Evolutionary conservation across 2,888 invertebrate genomes (phyloP), one percentile per base, ranked within the genome.

Genomic region (Hyalella azteca): DNA sequence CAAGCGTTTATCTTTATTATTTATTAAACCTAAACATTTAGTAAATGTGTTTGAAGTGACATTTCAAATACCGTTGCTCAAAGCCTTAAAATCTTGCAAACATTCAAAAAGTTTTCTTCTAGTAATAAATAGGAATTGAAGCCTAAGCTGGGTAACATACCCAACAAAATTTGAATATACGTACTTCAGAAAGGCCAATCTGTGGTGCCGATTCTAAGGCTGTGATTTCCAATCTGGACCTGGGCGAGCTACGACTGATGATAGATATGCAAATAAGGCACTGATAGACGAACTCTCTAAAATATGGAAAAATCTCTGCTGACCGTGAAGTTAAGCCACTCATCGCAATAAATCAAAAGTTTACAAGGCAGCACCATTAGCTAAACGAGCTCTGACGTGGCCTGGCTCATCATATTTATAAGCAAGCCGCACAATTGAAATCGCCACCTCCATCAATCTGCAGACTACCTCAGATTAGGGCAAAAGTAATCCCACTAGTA

Each of bases 391-490:
- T 66, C 32, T 19, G 66, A 66, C 66, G 19, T 36, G 39, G 39
- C 7, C 36, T 36, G 36, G 66, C n/a, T n/a, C 54, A 66, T 66
- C 66, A 36, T 66, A 66, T 66, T 66, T 36, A 66, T 66, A 66
- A 66, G 36, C 66, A 19, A 66, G 66, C 36, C 19, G n/a, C 66
- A 36, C 66, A 66, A 66, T 66, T 66, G 66, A 66, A 66, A 66
- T 66, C 66, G 36, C 36, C 66, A 15, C 66, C 66, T n/a, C 66
- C 66, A 66, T 66, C 29, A 66, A 66, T 66, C 36, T 66, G 29
- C 66, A 66, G 66, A 66, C 66, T 66, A 66, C 36, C 66, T 19
- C 36, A 66, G 66, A 66, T 66, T 66, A 66, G 66, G 15, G 54
- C 54, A 54, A 54, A n/a, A 26, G 54, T 29, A 54, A 54, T 54